Conservation (phyloP, 1,140 invertebrate species). For the Drosophila nikananu region DNA sequence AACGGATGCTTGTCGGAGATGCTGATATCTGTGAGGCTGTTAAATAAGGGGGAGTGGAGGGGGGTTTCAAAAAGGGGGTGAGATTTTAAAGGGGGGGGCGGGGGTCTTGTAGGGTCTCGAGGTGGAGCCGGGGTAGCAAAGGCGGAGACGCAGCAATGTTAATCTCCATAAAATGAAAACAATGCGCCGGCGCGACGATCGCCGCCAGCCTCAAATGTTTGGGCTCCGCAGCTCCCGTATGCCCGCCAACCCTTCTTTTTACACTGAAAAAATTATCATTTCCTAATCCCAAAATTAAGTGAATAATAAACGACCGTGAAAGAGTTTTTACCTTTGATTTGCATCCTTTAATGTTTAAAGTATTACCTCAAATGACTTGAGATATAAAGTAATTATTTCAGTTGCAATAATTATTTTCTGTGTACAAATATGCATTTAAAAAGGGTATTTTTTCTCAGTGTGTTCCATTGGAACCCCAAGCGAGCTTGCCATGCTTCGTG, state of each 20-base stretch:
- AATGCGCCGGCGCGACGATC: conserved; percentile 77
- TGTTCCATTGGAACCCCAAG: conserved; percentile 34
- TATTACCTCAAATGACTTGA: background rate
- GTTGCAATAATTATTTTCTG: no score
- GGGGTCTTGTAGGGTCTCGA: conserved; percentile 9
- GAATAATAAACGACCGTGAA: no score
- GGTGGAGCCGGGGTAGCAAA: conserved; percentile 18
- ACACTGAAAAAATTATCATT: conserved; percentile 1
- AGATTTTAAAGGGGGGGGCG: background rate
- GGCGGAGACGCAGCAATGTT: conserved; percentile 72
- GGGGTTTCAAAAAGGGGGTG: conserved; percentile 4
- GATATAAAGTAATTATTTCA: background rate
- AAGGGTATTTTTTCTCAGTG: conserved; percentile 17
- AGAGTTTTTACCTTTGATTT: no score
- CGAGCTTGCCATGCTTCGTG: conserved; percentile 77
- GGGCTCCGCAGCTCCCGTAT: conserved; percentile 29
- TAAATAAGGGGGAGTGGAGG: conserved; percentile 4
- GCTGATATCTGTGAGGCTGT: conserved; percentile 65
- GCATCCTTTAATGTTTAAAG: background rate
- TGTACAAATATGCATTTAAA: background rate
- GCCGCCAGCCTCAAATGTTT: conserved; percentile 46
- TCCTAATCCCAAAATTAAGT: no score
- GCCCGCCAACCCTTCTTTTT: background rate
- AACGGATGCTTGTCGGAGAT: conserved; percentile 78
- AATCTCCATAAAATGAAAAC: conserved; percentile 84